Evolutionary conservation across 2,113 vertebrate species (phyloP), one percentile per base, ranked within the genome.

Genomic region (Geococcyx californianus): DNA sequence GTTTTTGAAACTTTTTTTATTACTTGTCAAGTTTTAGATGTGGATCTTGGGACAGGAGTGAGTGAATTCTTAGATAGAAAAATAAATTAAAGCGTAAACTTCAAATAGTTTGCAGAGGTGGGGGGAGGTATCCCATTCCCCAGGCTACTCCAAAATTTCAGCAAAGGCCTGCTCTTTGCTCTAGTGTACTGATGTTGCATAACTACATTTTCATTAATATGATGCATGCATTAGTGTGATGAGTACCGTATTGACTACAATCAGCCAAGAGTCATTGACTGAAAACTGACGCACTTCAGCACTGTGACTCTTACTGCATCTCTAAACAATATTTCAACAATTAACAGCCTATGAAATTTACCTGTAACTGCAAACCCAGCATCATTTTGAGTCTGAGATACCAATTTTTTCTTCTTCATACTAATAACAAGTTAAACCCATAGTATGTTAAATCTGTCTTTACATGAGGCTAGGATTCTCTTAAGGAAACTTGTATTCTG

Each of bases 111-210:
- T 63, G 14, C 19, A n/a, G 67, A 55, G 16, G 7, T 5, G 15
- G 19, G 15, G 19, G 7, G 7, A 69, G 40, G n/a, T 17, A 63
- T 40, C 59, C 13, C 0, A 0, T 72, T 89, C 34, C 73, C 68
- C 33, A 75, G 45, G 29, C 16, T 20, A 40, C 83, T 34, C 72
- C 42, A 40, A 10, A 56, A 85, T 44, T 54, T 62, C 42, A 49
- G 69, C 1, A 19, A 84, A 88, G 11, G 21, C 49, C 18, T 87
- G 14, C 72, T 54, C 21, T 51, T 66, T 86, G 19, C 18, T 75
- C 36, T 7, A 69, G 34, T 15, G 47, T 17, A 83, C 18, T 3
- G 2, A 36, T 7, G 13, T 9, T 86, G 15, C 23, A 9, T 11
- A 73, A 60, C 31, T 36, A 0, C 10, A 84, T 36, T 69, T 36